A percentile compares a stretch with the other conserved stretches of the same genome.
phyloP scores from a whole-genome alignment of 2,888 invertebrate species.

The Hydroisotoma schaefferi region DNA sequence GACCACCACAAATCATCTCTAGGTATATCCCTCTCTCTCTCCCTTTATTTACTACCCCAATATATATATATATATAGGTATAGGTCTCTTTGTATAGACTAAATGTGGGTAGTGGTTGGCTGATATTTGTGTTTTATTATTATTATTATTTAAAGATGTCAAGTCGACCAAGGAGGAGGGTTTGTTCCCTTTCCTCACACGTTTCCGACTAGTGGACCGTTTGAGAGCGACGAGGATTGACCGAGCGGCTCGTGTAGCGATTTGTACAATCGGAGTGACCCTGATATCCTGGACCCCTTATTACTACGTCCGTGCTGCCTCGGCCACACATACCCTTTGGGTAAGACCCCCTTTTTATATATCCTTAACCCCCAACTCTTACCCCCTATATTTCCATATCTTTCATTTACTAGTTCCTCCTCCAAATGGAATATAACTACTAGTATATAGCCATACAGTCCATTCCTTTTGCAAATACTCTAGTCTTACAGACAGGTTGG shows the following conservation, averaged over 20 bases:
- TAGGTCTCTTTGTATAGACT: not conserved
- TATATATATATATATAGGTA: not conserved
- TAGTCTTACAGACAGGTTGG: not conserved
- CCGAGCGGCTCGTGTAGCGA: slow-evolving; percentile 37
- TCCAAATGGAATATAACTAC: too few relatives aligned
- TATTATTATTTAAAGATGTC: slow-evolving; percentile 11
- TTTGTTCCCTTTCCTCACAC: slow-evolving; percentile 24
- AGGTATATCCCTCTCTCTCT: not conserved
- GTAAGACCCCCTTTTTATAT: slow-evolving; percentile 18
- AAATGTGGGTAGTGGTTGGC: not conserved
- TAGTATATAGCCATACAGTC: too few relatives aligned
- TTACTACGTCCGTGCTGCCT: slow-evolving; percentile 22
- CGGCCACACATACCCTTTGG: slow-evolving; percentile 20
- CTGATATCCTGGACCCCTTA: slow-evolving; percentile 37
- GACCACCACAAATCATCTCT: too few relatives aligned
- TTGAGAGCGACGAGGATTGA: slow-evolving; percentile 27
- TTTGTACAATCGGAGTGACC: slow-evolving; percentile 32
- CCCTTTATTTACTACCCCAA: not conserved
- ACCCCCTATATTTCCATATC: too few relatives aligned
- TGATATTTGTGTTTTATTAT: not conserved
- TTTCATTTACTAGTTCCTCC: too few relatives aligned
- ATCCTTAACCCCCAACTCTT: too few relatives aligned
- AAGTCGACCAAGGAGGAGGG: slow-evolving; percentile 11
- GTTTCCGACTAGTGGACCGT: slow-evolving; percentile 37
- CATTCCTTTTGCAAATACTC: too few relatives aligned